phyloP scores from a whole-genome alignment of 2,113 vertebrate species.

The Salminus brasiliensis region DNA sequence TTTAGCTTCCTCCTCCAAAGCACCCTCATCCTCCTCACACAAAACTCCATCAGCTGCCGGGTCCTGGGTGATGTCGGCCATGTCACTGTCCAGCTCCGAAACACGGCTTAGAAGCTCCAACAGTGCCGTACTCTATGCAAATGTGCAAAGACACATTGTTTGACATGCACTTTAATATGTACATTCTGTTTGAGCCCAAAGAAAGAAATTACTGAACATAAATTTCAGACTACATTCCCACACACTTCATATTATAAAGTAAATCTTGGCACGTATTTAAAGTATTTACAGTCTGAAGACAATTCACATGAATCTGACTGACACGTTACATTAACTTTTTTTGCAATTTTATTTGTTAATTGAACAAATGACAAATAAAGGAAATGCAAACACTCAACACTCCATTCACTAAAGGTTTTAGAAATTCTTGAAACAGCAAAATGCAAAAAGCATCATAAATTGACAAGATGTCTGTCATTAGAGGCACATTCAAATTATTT shows the following conservation, averaged over 20 bases:
- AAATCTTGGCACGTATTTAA: no score
- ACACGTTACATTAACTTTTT: slow-evolving; percentile 20
- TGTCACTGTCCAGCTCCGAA: slow-evolving; percentile 92
- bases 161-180: neutral
- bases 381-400: neutral
- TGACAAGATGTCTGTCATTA: neutral
- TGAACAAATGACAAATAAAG: slow-evolving; percentile 13
- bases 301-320: slow-evolving; percentile 29
- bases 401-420: neutral
- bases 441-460: neutral
- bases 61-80: slow-evolving; percentile 95
- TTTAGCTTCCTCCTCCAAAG: slow-evolving; percentile 40
- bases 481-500: neutral
- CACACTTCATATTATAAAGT: neutral
- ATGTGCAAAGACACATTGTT: slow-evolving; percentile 37
- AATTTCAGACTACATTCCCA: neutral
- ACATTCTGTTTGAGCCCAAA: neutral
- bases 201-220: neutral
- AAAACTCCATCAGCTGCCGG: slow-evolving; percentile 69
- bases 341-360: slow-evolving; percentile 37
- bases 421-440: neutral
- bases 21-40: slow-evolving; percentile 57
- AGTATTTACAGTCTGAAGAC: neutral
- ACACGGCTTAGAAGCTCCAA: slow-evolving; percentile 79
- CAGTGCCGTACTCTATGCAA: slow-evolving; percentile 75